Conservation (phyloP, 1,140 invertebrate genomes). For the Drosophila paulistorum region DNA sequence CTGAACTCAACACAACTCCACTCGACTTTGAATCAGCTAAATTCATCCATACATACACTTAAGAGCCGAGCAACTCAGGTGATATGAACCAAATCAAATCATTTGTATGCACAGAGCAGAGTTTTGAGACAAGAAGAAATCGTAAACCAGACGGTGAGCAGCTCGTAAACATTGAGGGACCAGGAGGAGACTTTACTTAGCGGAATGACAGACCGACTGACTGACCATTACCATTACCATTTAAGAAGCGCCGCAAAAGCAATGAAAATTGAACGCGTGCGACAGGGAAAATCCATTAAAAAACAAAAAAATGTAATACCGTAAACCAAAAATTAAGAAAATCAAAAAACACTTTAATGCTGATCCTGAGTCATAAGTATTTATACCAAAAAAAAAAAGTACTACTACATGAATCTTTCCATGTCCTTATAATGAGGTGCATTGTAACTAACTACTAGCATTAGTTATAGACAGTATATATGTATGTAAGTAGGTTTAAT, state of each 20-base stretch:
- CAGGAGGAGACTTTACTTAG: slow-evolving; percentile 39
- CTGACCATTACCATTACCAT: slow-evolving; percentile 58
- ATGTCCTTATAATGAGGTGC: too few species aligned
- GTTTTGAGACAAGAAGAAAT: slow-evolving; percentile 56
- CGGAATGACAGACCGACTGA: slow-evolving; percentile 39
- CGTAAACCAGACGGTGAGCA: slow-evolving; percentile 54
- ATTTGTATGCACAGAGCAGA: slow-evolving; percentile 78
- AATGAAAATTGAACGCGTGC: slow-evolving; percentile 66
- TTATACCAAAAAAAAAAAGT: not conserved
- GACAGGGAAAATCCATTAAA: slow-evolving; percentile 49
- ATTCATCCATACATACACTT: slow-evolving; percentile 47
- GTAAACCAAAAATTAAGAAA: slow-evolving; percentile 21
- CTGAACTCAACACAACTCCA: slow-evolving; percentile 37
- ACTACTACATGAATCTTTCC: not conserved
- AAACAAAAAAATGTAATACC: slow-evolving; percentile 35
- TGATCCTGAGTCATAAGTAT: slow-evolving; percentile 24
- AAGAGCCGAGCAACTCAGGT: slow-evolving; percentile 68
- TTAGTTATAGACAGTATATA: too few species aligned
- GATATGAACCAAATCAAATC: slow-evolving; percentile 76
- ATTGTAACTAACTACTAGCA: too few species aligned
- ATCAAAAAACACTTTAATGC: slow-evolving; percentile 11
- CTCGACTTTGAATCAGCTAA: slow-evolving; percentile 14
- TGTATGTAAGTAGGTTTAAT: too few species aligned
- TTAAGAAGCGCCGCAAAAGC: slow-evolving; percentile 73
- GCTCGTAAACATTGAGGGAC: slow-evolving; percentile 63